These are phyloP conservation scores for Nemoura dubitans DNA, from an alignment of 2,888 invertebrate genomes.

Conservation along the genomic window DNA sequence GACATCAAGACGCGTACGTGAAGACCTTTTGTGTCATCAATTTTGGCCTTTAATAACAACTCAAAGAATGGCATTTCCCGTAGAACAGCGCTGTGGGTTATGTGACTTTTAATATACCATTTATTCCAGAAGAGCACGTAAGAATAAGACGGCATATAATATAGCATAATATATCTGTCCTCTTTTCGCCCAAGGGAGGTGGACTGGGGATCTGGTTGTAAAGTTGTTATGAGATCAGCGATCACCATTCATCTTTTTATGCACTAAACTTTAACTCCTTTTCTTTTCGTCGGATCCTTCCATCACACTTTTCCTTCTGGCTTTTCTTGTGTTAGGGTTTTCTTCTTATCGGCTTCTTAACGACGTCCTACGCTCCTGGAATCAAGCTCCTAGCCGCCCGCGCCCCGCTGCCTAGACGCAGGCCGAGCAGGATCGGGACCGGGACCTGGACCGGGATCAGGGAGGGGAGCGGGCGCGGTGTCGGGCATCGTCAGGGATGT, in stretches of 20 bases:
- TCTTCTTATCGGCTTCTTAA: conserved; percentile 23
- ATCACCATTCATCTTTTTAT: conserved; percentile 22
- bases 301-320: conserved; percentile 15
- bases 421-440: background rate
- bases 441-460: background rate
- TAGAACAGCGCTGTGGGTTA: background rate
- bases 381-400: background rate
- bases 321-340: conserved; percentile 17
- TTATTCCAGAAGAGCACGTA: background rate
- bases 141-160: background rate
- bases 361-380: conserved; percentile 18
- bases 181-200: background rate
- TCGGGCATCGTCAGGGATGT: background rate
- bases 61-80: background rate
- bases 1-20: background rate
- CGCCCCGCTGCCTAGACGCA: background rate
- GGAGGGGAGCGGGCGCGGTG: background rate
- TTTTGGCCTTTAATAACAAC: conserved; percentile 1
- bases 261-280: conserved; percentile 17
- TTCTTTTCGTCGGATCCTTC: conserved; percentile 10
- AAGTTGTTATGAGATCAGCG: conserved; percentile 20
- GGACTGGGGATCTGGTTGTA: background rate
- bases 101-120: background rate
- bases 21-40: background rate
- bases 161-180: background rate